phyloP scores from a whole-genome alignment of 2,888 invertebrate species.

The Taenaris catops region DNA sequence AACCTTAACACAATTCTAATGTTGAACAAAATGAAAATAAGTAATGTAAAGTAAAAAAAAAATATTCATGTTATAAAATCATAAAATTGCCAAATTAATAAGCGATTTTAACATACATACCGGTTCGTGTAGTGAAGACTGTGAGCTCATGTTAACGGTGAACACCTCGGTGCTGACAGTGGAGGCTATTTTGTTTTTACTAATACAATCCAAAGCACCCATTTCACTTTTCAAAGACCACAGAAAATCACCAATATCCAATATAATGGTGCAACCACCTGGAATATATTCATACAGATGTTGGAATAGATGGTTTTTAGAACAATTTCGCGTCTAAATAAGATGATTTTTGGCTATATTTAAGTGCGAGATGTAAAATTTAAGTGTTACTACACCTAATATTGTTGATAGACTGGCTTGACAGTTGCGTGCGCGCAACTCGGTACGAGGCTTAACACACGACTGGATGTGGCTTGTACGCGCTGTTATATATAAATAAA shows the following conservation, averaged over 20 bases:
- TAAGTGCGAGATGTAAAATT: slow-evolving; percentile 3
- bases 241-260: too few species aligned
- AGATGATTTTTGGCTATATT: slow-evolving; percentile 3
- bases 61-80: too few species aligned
- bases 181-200: slow-evolving; percentile 38
- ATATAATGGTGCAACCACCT: too few species aligned
- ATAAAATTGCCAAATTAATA: too few species aligned
- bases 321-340: too few species aligned
- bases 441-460: slow-evolving; percentile 9
- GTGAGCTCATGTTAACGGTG: slow-evolving; percentile 45
- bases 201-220: slow-evolving; percentile 59
- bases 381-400: slow-evolving; percentile 26
- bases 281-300: too few species aligned
- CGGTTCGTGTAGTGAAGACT: slow-evolving; percentile 42
- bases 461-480: slow-evolving; percentile 22
- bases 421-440: slow-evolving; percentile 21
- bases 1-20: too few species aligned
- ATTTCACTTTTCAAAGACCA: slow-evolving; percentile 28
- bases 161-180: slow-evolving; percentile 64
- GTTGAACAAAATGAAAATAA: too few species aligned
- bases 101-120: slow-evolving; percentile 39
- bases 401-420: slow-evolving; percentile 32
- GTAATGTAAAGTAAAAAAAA: too few species aligned
- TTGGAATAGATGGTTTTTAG: too few species aligned
- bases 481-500: too few species aligned